Percentiles rank a stretch among this genome's conserved stretches.
Conservation (phyloP, 2,797 vertebrate genomes). For the Eidolon dupreanum region DNA sequence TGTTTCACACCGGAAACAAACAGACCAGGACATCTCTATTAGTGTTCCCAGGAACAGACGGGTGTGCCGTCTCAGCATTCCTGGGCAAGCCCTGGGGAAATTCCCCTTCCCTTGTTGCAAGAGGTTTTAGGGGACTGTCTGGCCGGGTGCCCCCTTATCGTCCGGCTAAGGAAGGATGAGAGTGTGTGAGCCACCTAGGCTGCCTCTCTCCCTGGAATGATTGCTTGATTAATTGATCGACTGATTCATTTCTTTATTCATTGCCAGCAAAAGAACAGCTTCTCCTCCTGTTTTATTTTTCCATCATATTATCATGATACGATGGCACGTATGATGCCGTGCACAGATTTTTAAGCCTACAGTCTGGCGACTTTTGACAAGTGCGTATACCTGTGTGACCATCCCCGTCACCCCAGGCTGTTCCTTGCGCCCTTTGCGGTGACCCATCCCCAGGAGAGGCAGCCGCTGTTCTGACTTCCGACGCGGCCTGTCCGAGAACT, state of each 20-base stretch:
- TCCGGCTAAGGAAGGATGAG: background rate
- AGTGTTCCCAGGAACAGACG: rapidly evolving
- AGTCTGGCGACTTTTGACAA: rapidly evolving
- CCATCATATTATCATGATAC: rapidly evolving
- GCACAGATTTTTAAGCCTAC: rapidly evolving
- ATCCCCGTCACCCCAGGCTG: rapidly evolving
- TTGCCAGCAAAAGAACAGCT: background rate
- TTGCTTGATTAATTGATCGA: rapidly evolving
- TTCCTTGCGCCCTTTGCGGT: rapidly evolving
- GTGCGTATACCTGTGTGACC: rapidly evolving
- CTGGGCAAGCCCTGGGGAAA: background rate
- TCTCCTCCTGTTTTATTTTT: rapidly evolving
- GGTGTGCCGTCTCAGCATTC: rapidly evolving
- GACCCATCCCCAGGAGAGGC: rapidly evolving
- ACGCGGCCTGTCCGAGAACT: background rate
- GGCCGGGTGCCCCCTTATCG: background rate
- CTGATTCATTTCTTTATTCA: too few relatives aligned
- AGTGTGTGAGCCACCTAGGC: background rate
- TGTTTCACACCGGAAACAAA: rapidly evolving
- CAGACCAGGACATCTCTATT: rapidly evolving
- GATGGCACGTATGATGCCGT: rapidly evolving
- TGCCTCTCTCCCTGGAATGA: background rate
- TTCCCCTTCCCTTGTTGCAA: background rate
- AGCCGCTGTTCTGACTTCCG: rapidly evolving
- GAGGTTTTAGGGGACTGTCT: background rate